phyloP scores from a whole-genome alignment of 2,888 invertebrate species.

The Diplolepis rosae region DNA sequence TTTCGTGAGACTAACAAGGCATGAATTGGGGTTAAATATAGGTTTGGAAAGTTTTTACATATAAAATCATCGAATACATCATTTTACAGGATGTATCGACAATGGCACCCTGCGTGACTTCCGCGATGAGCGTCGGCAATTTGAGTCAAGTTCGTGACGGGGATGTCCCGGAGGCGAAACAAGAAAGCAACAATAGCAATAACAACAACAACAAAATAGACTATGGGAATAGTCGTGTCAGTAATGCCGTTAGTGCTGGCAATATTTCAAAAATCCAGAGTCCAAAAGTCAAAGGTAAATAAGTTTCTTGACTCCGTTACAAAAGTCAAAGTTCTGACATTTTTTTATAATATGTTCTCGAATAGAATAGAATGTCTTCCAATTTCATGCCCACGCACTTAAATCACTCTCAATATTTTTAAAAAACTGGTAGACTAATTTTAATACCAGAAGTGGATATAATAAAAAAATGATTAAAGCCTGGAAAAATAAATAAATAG shows the following conservation, averaged over 20 bases:
- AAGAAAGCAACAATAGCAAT: conserved; percentile 39
- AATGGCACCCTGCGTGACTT: conserved; percentile 66
- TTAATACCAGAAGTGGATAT: too few species aligned
- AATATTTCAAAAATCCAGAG: conserved; percentile 65
- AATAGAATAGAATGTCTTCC: background rate
- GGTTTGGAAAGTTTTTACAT: background rate
- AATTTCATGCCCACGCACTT: background rate
- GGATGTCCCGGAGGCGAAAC: conserved; percentile 50
- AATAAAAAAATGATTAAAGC: too few species aligned
- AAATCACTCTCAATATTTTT: too few species aligned
- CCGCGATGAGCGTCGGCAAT: conserved; percentile 67
- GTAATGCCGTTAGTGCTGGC: conserved; percentile 63
- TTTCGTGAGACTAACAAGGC: background rate
- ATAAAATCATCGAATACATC: conserved; percentile 8
- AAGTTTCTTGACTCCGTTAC: conserved; percentile 38
- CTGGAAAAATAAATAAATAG: too few species aligned
- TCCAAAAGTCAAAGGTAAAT: conserved; percentile 63
- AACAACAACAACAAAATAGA: conserved; percentile 50
- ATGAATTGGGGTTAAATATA: too few species aligned
- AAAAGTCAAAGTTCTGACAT: conserved; percentile 43
- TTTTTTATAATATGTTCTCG: conserved; percentile 37
- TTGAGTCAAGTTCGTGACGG: conserved; percentile 64
- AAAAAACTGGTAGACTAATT: too few species aligned
- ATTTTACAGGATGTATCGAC: conserved; percentile 58
- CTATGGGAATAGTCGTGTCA: conserved; percentile 62